Conservation (phyloP, 2,797 vertebrate species). For the Mormyrops attenuatus region DNA sequence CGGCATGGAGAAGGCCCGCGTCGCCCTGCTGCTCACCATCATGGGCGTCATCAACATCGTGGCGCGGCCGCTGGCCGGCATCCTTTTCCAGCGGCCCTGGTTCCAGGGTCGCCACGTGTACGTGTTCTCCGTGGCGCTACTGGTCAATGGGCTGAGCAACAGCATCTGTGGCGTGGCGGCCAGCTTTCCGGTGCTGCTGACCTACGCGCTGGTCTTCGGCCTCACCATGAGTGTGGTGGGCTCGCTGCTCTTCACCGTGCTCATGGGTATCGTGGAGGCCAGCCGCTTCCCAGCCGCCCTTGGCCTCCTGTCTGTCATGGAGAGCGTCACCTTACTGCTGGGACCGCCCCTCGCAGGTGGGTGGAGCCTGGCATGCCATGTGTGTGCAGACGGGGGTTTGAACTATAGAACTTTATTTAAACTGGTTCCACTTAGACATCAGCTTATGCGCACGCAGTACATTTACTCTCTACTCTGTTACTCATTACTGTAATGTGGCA, state of each 20-base stretch:
- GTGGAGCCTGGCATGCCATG: constrained; percentile 7
- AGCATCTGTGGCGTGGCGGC: constrained; percentile 71
- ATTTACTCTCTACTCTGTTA: not conserved
- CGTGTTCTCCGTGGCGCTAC: constrained; percentile 63
- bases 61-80: constrained; percentile 69
- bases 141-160: constrained; percentile 84
- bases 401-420: not conserved
- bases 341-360: constrained; percentile 87
- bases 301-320: constrained; percentile 82
- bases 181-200: constrained; percentile 64
- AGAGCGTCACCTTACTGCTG: constrained; percentile 76
- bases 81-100: constrained; percentile 64
- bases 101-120: constrained; percentile 75
- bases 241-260: constrained; percentile 81
- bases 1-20: constrained; percentile 63
- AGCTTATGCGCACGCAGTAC: not conserved
- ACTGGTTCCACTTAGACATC: not conserved
- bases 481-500: not conserved
- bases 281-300: constrained; percentile 82
- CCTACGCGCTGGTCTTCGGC: constrained; percentile 70
- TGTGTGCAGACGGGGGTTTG: not conserved
- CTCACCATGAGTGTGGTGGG: constrained; percentile 84
- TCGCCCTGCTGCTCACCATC: constrained; percentile 78
- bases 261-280: constrained; percentile 92
- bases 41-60: constrained; percentile 84